Base-by-base conservation (phyloP, 64 coral and sea anemone species). In the Acropora tenuis region DNA sequence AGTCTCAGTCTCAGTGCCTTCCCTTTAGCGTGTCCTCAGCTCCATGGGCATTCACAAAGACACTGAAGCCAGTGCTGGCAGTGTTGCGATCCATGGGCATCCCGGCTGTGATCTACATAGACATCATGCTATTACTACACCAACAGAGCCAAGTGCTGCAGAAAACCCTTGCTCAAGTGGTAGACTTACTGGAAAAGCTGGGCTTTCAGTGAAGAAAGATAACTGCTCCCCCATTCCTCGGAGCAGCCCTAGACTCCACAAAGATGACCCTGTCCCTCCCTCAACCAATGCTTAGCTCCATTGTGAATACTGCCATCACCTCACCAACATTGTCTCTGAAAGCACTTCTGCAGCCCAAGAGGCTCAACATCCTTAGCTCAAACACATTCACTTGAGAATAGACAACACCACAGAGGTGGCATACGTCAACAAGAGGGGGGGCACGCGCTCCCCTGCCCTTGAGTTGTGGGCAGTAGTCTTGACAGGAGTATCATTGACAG, bases 381-480 rank as follows among this genome's bases (percentile, higher is more conserved):
- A 67, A 43, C 88, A 89, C 30, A 69, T 86, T 43, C 63, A 49
- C 17, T 12, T 80, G 75, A 7, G 57, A 5, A 65, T 78, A 84
- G 83, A 92, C 90, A 92, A 92, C 74, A 76, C 90, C 42, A 92
- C 90, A 41, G 80, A 72, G 18, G 80, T 86, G 0, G 79, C 74
- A 1, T 86, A 92, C n/a, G 69, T 92, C 15, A 92, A 92, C 81
- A 60, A 92, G 59, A 63, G 59, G 16, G 0, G 59, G 59, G 59
- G 59, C 59, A 63, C 11, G 59, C 59, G 59, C 59, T 63, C 59
- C 59, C 59, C 59, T 63, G 67, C 75, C 42, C 43, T 90, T 20
- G 58, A 42, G 40, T 68, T 79, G 50, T 49, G 40, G 75, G 88
- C 77, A 48, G 88, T 63, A 80, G 78, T 61, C 65, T 43, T 67